Evolutionary conservation across 2,888 invertebrate genomes (phyloP).

Genomic region (Macrophya alboannulata): DNA sequence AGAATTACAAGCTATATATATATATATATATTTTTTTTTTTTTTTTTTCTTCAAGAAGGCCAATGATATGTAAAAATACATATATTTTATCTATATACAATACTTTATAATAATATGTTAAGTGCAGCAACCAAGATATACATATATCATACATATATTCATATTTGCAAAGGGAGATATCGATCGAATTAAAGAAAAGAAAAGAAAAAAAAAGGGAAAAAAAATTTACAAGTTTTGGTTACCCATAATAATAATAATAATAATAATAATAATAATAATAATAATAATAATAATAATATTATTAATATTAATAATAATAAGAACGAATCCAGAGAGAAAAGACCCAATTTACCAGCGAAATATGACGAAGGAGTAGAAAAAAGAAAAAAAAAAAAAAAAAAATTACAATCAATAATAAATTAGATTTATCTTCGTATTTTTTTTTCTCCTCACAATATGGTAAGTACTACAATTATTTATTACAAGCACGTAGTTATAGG

Average conservation of each 20-base stretch:
- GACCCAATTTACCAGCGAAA: slow-evolving; percentile 34
- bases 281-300: background rate
- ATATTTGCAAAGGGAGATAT: slow-evolving; percentile 63
- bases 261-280: slow-evolving; percentile 1
- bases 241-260: slow-evolving; percentile 1
- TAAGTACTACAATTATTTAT: slow-evolving; percentile 33
- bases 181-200: background rate
- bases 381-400: background rate
- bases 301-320: background rate
- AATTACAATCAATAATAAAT: slow-evolving; percentile 1
- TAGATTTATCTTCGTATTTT: slow-evolving; percentile 15
- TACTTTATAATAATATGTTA: slow-evolving; percentile 74
- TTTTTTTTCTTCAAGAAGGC: slow-evolving; percentile 74
- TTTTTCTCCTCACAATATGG: slow-evolving; percentile 10
- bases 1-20: slow-evolving; percentile 73
- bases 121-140: slow-evolving; percentile 79
- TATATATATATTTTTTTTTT: no score
- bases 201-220: background rate
- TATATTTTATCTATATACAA: slow-evolving; percentile 79
- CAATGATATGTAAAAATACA: slow-evolving; percentile 80
- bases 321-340: slow-evolving; percentile 22
- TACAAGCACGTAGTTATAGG: slow-evolving; percentile 24
- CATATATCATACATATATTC: slow-evolving; percentile 78
- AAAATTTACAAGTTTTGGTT: background rate
- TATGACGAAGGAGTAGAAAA: background rate